Percentiles rank a stretch among this genome's conserved stretches.
These are phyloP conservation scores for Eilema sororculum DNA, from an alignment of 2,888 invertebrate species.

Conservation along the genomic window DNA sequence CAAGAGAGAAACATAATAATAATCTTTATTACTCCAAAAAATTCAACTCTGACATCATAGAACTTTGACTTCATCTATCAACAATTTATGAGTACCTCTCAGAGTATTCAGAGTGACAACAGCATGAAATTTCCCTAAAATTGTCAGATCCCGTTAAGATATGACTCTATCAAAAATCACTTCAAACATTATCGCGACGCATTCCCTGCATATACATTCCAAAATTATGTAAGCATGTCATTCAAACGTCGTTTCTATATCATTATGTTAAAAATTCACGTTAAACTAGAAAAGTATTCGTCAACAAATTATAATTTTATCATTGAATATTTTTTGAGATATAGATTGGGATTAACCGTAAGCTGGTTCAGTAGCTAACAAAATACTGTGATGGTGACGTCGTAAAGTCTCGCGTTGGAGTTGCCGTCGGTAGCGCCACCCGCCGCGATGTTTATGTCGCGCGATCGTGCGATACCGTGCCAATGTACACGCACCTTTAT, in stretches of 20 bases:
- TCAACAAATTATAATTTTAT: constrained; percentile 41
- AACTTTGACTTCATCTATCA: constrained; percentile 12
- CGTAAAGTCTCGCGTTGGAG: constrained; percentile 65
- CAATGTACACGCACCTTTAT: constrained; percentile 74
- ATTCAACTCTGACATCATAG: constrained; percentile 16
- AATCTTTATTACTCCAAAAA: constrained; percentile 1
- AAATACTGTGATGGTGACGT: constrained; percentile 69
- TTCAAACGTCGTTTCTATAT: constrained; percentile 45
- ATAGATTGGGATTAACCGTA: constrained; percentile 39
- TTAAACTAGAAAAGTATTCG: constrained; percentile 37
- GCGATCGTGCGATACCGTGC: constrained; percentile 72
- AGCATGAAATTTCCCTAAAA: constrained; percentile 35
- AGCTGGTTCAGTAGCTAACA: constrained; percentile 57
- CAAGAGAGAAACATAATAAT: neutral
- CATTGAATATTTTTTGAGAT: constrained; percentile 27
- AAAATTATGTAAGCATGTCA: constrained; percentile 52
- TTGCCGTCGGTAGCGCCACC: constrained; percentile 77
- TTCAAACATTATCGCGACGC: constrained; percentile 34
- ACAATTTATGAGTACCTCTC: neutral
- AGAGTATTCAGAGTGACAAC: neutral
- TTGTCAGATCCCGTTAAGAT: constrained; percentile 41
- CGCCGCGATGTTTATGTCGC: constrained; percentile 80
- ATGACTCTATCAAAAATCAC: constrained; percentile 47
- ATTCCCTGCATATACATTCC: constrained; percentile 50
- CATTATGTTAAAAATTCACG: constrained; percentile 47